Percentiles rank a stretch among this genome's conserved stretches.
Conservation (phyloP, 2,888 invertebrate species). For the Pollenia labialis region DNA sequence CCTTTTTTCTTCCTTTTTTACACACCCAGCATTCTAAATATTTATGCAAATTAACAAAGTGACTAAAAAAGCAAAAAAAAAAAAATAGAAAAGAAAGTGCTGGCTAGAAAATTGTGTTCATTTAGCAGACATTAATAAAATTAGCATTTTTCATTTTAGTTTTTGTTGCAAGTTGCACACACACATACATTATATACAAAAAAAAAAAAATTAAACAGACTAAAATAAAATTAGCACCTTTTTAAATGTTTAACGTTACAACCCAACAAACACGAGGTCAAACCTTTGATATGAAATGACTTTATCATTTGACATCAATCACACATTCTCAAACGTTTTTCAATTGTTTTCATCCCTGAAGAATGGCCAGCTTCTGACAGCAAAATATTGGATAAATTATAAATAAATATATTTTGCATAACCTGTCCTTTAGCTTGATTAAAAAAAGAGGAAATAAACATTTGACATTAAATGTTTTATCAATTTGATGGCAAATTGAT, state of each 20-base stretch:
- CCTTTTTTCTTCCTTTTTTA: not conserved
- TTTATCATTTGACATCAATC: too few relatives aligned
- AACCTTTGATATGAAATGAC: too few relatives aligned
- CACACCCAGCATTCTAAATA: slow-evolving; percentile 22
- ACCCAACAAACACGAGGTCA: too few relatives aligned
- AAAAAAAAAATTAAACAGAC: not conserved
- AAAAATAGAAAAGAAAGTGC: not conserved
- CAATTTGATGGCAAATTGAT: too few relatives aligned
- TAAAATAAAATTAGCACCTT: slow-evolving; percentile 56
- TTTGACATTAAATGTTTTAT: too few relatives aligned
- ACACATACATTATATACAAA: slow-evolving; percentile 5
- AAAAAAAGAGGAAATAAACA: too few relatives aligned
- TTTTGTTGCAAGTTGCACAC: slow-evolving; percentile 39
- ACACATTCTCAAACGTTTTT: too few relatives aligned
- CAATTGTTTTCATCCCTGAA: too few relatives aligned
- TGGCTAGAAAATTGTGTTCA: slow-evolving; percentile 44
- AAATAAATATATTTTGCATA: too few relatives aligned
- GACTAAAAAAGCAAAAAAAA: slow-evolving; percentile 7
- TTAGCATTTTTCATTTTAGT: slow-evolving; percentile 47
- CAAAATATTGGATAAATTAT: too few relatives aligned
- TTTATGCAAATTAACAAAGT: slow-evolving; percentile 66
- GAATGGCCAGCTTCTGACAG: too few relatives aligned
- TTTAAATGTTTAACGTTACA: slow-evolving; percentile 23
- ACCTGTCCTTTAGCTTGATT: too few relatives aligned
- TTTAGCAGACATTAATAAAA: slow-evolving; percentile 60